Percentiles rank a stretch among this genome's conserved stretches.
Conservation (phyloP, 53 echinoderm and acorn worm genomes). For the Antedon mediterranea region DNA sequence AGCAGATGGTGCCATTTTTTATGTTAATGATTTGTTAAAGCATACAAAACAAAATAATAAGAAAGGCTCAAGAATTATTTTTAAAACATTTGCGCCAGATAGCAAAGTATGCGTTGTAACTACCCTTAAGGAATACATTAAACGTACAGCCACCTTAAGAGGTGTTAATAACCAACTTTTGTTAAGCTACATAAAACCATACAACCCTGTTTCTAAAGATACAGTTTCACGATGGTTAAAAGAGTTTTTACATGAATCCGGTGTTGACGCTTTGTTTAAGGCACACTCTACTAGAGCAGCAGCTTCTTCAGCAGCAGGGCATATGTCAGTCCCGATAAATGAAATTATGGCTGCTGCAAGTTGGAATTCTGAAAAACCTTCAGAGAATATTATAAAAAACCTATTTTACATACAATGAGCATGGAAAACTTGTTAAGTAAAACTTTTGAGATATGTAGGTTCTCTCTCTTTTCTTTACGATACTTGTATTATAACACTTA, state of each 20-base stretch:
- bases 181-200: background rate
- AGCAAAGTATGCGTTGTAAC: background rate
- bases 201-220: slow-evolving; percentile 3
- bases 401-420: background rate
- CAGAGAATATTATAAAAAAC: background rate
- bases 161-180: background rate
- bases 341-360: background rate
- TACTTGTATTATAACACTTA: too few species aligned
- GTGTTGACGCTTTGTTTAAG: too few species aligned
- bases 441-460: background rate
- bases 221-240: slow-evolving; percentile 10
- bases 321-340: background rate
- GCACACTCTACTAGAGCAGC: too few species aligned
- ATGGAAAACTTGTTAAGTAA: background rate
- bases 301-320: too few species aligned
- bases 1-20: background rate
- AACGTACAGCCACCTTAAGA: background rate
- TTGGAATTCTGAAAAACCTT: background rate
- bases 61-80: background rate
- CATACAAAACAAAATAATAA: background rate
- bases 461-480: too few species aligned
- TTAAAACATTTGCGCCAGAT: background rate
- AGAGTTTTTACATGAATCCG: background rate
- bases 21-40: background rate
- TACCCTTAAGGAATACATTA: background rate